Conservation (phyloP, 64 coral and sea anemone species). For the Exaiptasia diaphana region DNA sequence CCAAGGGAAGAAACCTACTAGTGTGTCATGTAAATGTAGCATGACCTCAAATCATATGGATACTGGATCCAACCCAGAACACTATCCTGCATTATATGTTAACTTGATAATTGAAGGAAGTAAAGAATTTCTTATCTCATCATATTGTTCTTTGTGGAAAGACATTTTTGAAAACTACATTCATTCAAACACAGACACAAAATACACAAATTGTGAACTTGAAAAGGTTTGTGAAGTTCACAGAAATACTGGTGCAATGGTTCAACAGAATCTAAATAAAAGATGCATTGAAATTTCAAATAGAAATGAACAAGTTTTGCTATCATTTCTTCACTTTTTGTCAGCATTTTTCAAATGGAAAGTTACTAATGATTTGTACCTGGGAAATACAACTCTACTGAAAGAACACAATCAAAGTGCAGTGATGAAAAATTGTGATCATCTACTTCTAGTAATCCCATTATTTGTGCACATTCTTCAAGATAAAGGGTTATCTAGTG, state of each 20-base stretch:
- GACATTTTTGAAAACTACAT: neutral
- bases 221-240: neutral
- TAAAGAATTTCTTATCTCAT: neutral
- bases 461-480: neutral
- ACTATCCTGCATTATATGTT: no score
- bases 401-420: no score
- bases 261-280: neutral
- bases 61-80: no score
- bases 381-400: no score
- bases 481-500: neutral
- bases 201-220: neutral
- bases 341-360: neutral
- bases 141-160: neutral
- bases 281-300: neutral
- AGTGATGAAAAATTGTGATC: no score
- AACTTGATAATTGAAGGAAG: no score
- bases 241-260: neutral
- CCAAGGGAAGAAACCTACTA: no score
- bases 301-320: neutral
- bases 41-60: no score
- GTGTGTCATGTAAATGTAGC: no score
- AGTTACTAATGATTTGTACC: no score
- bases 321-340: neutral
- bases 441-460: no score
- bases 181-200: no score